Evolutionary conservation across 2,113 vertebrate genomes (phyloP).

Genomic region (Neopipo cinnamomea): DNA sequence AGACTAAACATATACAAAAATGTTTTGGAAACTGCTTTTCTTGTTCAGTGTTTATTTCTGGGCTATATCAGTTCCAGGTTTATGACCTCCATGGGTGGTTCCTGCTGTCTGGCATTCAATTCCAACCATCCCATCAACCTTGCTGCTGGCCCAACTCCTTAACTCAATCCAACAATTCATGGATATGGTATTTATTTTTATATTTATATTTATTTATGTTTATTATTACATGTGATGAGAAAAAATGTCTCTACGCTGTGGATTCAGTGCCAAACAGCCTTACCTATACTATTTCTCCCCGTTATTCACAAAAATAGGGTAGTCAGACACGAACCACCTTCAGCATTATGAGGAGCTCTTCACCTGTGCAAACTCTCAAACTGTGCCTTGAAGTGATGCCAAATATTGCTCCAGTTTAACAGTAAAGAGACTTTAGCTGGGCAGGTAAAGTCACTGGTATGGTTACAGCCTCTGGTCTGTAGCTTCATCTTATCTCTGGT

Average conservation of each 20-base stretch:
- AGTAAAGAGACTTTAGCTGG: neutral
- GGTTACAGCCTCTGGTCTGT: neutral
- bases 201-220: neutral
- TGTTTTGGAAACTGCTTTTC: rapidly evolving
- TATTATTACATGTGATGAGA: neutral
- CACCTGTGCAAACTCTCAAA: neutral
- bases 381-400: neutral
- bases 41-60: neutral
- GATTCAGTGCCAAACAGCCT: neutral
- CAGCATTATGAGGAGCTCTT: neutral
- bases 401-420: neutral
- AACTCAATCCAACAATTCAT: too few relatives aligned
- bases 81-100: neutral
- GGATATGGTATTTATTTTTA: neutral
- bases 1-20: neutral
- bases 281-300: neutral
- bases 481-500: neutral
- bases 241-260: rapidly evolving
- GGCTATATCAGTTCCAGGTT: neutral
- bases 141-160: neutral
- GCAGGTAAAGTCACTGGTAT: too few relatives aligned
- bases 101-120: neutral
- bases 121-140: neutral
- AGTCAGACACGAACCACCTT: neutral
- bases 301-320: neutral